Percentiles rank a stretch among this genome's conserved stretches.
Conservation (phyloP, 2,888 invertebrate species). For the Stenolophus ochropezus region DNA sequence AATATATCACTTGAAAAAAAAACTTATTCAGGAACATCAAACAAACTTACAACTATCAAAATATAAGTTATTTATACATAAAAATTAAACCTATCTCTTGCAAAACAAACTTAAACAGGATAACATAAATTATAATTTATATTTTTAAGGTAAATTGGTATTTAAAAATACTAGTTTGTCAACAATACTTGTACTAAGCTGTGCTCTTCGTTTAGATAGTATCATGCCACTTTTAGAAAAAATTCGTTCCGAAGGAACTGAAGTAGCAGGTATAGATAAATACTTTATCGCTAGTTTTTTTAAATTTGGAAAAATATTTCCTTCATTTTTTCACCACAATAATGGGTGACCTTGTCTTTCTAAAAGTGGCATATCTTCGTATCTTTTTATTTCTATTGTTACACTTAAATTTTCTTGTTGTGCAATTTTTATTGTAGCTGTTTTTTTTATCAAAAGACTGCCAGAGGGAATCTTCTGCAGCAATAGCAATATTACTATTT, state of each 20-base stretch:
- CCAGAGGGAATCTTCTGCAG: background rate
- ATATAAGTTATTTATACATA: background rate
- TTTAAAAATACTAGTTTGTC: background rate
- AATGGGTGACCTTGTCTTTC: background rate
- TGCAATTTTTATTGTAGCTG: background rate
- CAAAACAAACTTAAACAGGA: no score
- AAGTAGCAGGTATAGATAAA: background rate
- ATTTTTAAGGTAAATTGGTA: background rate
- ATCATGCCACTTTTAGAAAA: background rate
- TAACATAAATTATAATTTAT: background rate
- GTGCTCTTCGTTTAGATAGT: background rate
- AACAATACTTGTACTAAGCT: background rate
- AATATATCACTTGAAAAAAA: background rate
- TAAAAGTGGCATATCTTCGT: background rate
- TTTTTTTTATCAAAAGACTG: conserved; percentile 5
- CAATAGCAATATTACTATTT: background rate
- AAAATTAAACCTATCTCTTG: background rate
- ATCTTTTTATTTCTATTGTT: background rate
- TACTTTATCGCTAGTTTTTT: background rate
- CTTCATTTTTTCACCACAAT: background rate
- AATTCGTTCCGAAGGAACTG: background rate
- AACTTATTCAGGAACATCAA: background rate
- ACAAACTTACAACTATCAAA: background rate
- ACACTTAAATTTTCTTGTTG: background rate
- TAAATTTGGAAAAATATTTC: background rate